Evolutionary conservation across 2,888 invertebrate species (phyloP).

Genomic region (Esperia sulphurella): DNA sequence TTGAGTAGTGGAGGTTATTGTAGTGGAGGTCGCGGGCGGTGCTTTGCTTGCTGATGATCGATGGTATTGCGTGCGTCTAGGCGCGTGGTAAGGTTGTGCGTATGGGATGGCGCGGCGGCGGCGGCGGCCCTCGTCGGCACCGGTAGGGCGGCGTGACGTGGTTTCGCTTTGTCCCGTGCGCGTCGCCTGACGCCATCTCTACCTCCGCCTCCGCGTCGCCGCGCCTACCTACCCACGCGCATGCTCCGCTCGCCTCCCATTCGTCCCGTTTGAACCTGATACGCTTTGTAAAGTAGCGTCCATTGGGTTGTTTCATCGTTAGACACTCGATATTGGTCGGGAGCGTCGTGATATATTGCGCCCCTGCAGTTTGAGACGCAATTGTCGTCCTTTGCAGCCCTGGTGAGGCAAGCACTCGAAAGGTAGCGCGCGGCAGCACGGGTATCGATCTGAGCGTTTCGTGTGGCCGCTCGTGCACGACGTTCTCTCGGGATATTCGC

Average conservation of each 20-base stretch:
- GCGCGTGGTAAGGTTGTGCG: constrained; percentile 44
- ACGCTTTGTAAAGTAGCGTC: constrained; percentile 49
- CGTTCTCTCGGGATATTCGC: constrained; percentile 71
- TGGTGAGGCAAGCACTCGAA: constrained; percentile 49
- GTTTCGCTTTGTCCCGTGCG: constrained; percentile 55
- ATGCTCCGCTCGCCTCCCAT: constrained; percentile 57
- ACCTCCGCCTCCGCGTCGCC: constrained; percentile 53
- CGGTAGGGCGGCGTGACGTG: constrained; percentile 40
- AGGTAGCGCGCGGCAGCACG: constrained; percentile 60
- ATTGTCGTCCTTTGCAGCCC: constrained; percentile 30
- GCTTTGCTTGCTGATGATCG: constrained; percentile 48
- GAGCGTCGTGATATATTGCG: constrained; percentile 2
- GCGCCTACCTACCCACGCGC: constrained; percentile 63
- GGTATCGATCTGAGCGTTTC: constrained; percentile 70
- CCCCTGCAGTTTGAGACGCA: constrained; percentile 28
- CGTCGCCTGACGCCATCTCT: constrained; percentile 40
- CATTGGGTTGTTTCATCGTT: constrained; percentile 29
- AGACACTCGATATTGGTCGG: background rate
- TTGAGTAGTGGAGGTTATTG: constrained; percentile 15
- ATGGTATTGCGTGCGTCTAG: constrained; percentile 57
- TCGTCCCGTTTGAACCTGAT: constrained; percentile 59
- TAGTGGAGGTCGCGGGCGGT: constrained; percentile 42
- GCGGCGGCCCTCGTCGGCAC: constrained; percentile 37
- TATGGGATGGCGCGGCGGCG: constrained; percentile 17
- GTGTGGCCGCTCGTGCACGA: constrained; percentile 64